Base-by-base conservation (phyloP, 1,140 invertebrate species). In the Sarcophaga bullata region DNA sequence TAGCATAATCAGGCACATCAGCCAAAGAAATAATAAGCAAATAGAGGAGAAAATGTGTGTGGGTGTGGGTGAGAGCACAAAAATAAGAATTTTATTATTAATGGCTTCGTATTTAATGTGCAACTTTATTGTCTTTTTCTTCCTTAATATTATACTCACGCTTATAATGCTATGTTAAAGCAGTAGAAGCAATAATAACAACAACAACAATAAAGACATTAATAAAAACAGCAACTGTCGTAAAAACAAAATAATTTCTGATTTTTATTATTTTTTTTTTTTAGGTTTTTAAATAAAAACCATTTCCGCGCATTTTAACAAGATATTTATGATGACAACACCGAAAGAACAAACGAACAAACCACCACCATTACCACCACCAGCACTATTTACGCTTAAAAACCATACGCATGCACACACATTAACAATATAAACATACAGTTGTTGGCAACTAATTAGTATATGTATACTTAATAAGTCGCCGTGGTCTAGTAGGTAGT, bases 321-420 rank as follows among this genome's bases (percentile, higher is more conserved):
- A 78, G 75, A 78, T 78, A 78, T 78, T 78, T 78, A 78, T 78
- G 75, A 50, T 25, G n/a, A 50, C 75, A 78, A 52, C 62, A 68
- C 19, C 62, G 19, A 58, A 13, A 58, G 54, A 58, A 58, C 13
- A 15, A 15, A 58, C n/a, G 9, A 68, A n/a, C n/a, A 68, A 68
- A 8, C 54, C 1, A 0, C 15, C 58, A 62, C 58, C 8, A 1
- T 37, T 10, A 13, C 1, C 50, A 52, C 13, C 50, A 62, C 13
- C 13, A 62, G 10, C 15, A 68, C 62, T 19, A 68, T 58, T 7
- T n/a, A 58, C 54, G 7, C 54, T n/a, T 7, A 13, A 58, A 58
- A 7, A 58, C 54, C 15, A 58, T 58, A n/a, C 3, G 15, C 15
- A 58, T 58, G 54, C 7, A 58, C 54, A n/a, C 54, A 4, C 54